A percentile compares a stretch with the other conserved stretches of the same genome.
Evolutionary conservation across 1,140 invertebrate genomes (phyloP).

Genomic region (Drosophila kurseongensis): DNA sequence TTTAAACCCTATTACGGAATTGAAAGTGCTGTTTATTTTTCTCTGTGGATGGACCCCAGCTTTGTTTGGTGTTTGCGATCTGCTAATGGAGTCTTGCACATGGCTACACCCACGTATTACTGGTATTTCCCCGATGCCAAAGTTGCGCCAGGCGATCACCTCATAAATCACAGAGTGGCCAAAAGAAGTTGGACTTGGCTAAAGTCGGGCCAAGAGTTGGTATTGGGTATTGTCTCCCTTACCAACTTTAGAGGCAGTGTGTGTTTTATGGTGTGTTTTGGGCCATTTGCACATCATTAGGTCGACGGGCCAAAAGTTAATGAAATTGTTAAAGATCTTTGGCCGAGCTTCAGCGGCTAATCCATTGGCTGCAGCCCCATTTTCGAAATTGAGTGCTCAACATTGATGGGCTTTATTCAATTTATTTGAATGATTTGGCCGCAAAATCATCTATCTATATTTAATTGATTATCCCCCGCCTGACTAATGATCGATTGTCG

Average conservation of each 20-base stretch:
- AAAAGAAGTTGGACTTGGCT: constrained; percentile 49
- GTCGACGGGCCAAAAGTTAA: constrained; percentile 38
- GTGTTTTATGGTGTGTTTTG: constrained; percentile 47
- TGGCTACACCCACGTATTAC: constrained; percentile 36
- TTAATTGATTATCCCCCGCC: constrained; percentile 37
- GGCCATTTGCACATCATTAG: constrained; percentile 54
- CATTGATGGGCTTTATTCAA: constrained; percentile 30
- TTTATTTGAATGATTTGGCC: constrained; percentile 48
- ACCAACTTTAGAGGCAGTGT: constrained; percentile 40
- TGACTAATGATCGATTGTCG: constrained; percentile 47
- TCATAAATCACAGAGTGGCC: constrained; percentile 59
- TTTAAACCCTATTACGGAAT: too few relatives aligned
- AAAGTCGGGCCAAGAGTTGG: constrained; percentile 18
- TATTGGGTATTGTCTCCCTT: constrained; percentile 10
- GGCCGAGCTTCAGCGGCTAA: constrained; percentile 24
- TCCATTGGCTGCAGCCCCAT: constrained; percentile 31
- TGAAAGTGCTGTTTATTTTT: not conserved
- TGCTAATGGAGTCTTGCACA: constrained; percentile 51
- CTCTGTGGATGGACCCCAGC: not conserved
- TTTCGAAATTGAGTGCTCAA: constrained; percentile 40
- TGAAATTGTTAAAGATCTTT: constrained; percentile 52
- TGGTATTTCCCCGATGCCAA: constrained; percentile 46
- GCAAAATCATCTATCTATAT: constrained; percentile 42
- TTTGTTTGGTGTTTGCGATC: constrained; percentile 17
- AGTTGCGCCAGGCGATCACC: constrained; percentile 48